phyloP scores from a whole-genome alignment of 2,888 invertebrate species.

The Drosophila pullipes region DNA sequence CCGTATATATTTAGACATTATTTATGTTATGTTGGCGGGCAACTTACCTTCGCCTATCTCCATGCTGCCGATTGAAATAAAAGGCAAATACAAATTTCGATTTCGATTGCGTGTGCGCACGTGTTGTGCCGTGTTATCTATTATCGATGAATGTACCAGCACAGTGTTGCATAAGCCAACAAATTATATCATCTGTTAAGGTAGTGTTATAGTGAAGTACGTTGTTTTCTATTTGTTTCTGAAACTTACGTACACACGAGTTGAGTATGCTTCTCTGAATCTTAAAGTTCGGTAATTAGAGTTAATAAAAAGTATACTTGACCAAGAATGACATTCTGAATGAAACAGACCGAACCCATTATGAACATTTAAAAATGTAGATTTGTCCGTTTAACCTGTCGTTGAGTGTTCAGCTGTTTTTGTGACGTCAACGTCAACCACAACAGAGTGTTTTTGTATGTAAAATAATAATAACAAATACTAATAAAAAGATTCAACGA shows the following conservation, averaged over 20 bases:
- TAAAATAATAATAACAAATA: neutral
- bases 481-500: neutral
- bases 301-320: neutral
- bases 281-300: neutral
- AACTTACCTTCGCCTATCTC: slow-evolving; percentile 64
- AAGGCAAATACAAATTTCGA: slow-evolving; percentile 36
- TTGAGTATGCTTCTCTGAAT: neutral
- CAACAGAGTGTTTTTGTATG: neutral
- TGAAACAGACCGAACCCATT: neutral
- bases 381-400: neutral
- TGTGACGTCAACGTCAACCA: neutral
- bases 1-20: neutral
- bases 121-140: slow-evolving; percentile 40
- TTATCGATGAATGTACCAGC: slow-evolving; percentile 31
- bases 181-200: neutral
- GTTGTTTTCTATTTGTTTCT: neutral
- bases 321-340: neutral
- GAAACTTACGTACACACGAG: neutral
- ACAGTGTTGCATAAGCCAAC: slow-evolving; percentile 3
- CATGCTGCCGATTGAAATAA: slow-evolving; percentile 37
- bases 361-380: neutral
- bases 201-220: neutral
- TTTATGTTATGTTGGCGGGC: neutral
- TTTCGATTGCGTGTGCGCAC: slow-evolving; percentile 50
- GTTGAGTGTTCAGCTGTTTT: neutral